These are phyloP conservation scores for Aplochiton taeniatus DNA, from an alignment of 2,797 vertebrate genomes.

Conservation along the genomic window DNA sequence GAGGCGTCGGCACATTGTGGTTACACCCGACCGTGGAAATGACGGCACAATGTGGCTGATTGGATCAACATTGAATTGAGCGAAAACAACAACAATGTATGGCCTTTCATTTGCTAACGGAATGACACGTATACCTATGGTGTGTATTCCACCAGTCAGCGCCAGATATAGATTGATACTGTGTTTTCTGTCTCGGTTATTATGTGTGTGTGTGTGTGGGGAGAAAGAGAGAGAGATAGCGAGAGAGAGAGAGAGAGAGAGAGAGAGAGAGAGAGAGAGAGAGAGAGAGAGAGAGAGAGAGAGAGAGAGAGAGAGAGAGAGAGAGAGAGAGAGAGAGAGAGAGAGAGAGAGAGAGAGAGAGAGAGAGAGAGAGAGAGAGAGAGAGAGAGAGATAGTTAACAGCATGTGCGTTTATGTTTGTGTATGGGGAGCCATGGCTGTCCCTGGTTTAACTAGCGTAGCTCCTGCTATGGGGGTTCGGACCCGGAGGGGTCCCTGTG, in stretches of 20 bases:
- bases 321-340: neutral
- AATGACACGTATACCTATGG: too few species aligned
- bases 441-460: constrained; percentile 69
- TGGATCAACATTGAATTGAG: constrained; percentile 49
- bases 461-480: constrained; percentile 71
- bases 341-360: constrained; percentile 6
- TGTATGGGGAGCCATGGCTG: constrained; percentile 55
- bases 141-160: too few species aligned
- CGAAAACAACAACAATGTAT: neutral
- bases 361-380: too few species aligned
- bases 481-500: constrained; percentile 65
- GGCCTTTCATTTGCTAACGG: too few species aligned
- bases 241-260: too few species aligned
- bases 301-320: neutral
- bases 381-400: too few species aligned
- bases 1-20: constrained; percentile 43
- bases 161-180: neutral
- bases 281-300: neutral
- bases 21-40: constrained; percentile 31
- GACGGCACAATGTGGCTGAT: constrained; percentile 48
- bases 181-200: neutral
- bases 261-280: constrained; percentile 14
- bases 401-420: constrained; percentile 15
- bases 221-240: too few species aligned
- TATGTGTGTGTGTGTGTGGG: neutral